Conservation (phyloP, 2,888 invertebrate genomes). For the Leptura quadrifasciata region DNA sequence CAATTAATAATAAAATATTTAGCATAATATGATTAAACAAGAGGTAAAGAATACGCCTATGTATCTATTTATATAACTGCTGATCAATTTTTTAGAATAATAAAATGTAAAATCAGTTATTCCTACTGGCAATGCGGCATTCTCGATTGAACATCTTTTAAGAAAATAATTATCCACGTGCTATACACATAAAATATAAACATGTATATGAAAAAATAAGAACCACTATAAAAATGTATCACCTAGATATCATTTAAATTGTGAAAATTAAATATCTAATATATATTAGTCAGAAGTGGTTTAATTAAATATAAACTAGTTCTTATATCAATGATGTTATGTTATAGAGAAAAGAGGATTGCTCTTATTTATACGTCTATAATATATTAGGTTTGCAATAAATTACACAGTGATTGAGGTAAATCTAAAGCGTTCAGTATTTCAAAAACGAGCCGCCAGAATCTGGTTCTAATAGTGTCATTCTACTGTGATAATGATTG, state of each 20-base stretch:
- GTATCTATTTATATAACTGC: background rate
- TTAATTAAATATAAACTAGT: slow-evolving; percentile 25
- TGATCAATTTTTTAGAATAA: background rate
- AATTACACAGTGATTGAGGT: background rate
- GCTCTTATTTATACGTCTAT: slow-evolving; percentile 10
- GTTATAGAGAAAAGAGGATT: slow-evolving; percentile 22
- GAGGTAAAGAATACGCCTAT: background rate
- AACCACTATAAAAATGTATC: slow-evolving; percentile 18
- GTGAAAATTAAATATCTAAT: slow-evolving; percentile 23
- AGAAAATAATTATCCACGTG: slow-evolving; percentile 21
- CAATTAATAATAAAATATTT: background rate
- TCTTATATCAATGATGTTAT: slow-evolving; percentile 28
- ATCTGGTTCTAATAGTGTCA: no score
- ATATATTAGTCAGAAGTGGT: slow-evolving; percentile 11
- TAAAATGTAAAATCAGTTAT: slow-evolving; percentile 3
- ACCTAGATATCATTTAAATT: slow-evolving; percentile 23
- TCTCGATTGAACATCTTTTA: background rate
- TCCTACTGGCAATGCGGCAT: background rate
- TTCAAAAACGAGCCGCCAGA: no score
- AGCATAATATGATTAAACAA: background rate
- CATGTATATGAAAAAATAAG: slow-evolving; percentile 4
- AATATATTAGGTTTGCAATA: slow-evolving; percentile 5
- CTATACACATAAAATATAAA: slow-evolving; percentile 23
- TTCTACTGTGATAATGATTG: no score
- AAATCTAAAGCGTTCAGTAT: background rate